phyloP scores from a whole-genome alignment of 2,113 vertebrate genomes.

The Turnix velox region DNA sequence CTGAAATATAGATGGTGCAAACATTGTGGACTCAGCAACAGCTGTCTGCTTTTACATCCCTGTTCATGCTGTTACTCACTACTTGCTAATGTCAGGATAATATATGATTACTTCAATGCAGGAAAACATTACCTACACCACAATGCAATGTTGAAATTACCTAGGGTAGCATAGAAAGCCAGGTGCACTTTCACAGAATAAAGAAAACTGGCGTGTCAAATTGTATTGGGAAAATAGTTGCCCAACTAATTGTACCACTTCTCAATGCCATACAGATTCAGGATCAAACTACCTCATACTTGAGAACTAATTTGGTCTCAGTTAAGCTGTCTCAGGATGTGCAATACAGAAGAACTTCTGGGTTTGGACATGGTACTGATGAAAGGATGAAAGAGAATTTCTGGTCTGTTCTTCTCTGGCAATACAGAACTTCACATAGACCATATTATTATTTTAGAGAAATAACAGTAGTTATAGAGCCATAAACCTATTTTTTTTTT shows the following conservation, averaged over 20 bases:
- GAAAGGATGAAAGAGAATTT: not conserved
- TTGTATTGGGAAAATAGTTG: not conserved
- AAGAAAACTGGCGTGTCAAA: not conserved
- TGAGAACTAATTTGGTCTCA: not conserved
- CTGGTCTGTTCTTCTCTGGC: not conserved
- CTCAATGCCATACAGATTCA: not conserved
- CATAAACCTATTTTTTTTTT: not conserved
- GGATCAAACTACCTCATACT: not conserved
- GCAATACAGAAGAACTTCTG: not conserved
- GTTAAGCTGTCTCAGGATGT: not conserved
- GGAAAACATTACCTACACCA: not conserved
- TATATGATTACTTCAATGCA: not conserved
- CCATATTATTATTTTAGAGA: not conserved
- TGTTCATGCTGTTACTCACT: not conserved
- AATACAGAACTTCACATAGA: not conserved
- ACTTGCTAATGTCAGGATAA: not conserved
- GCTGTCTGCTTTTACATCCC: not conserved
- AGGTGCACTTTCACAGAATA: not conserved
- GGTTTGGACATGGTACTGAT: not conserved
- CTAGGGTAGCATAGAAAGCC: not conserved
- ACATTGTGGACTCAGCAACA: not conserved
- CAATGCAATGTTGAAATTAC: not conserved
- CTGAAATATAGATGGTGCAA: not conserved
- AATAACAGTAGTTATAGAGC: not conserved
- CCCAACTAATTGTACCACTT: not conserved